phyloP scores from a whole-genome alignment of 1,140 invertebrate species.

The Papilio aristodemus region DNA sequence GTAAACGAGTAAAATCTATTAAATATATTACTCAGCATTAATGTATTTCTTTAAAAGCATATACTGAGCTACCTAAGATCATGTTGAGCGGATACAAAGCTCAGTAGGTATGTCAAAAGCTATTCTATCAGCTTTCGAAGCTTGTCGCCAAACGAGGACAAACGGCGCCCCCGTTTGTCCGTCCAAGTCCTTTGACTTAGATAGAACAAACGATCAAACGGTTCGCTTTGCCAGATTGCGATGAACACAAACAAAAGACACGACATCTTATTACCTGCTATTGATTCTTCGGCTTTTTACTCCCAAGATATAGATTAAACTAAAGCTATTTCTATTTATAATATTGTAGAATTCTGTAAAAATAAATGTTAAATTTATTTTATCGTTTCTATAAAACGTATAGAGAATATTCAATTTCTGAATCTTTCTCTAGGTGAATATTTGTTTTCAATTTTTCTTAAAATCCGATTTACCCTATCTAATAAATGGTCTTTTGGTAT shows the following conservation, averaged over 20 bases:
- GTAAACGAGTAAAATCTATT: too few species aligned
- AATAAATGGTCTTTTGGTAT: background rate
- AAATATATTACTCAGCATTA: too few species aligned
- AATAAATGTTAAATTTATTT: too few species aligned
- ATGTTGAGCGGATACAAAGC: background rate
- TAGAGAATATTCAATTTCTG: too few species aligned
- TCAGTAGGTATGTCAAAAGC: background rate
- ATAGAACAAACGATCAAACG: conserved; percentile 6
- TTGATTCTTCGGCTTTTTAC: background rate
- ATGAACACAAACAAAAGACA: background rate
- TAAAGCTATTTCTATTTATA: background rate
- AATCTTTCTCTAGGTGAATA: too few species aligned
- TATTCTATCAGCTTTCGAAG: background rate
- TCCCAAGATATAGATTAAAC: background rate
- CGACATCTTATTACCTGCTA: background rate
- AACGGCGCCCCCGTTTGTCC: too few species aligned
- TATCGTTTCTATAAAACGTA: too few species aligned
- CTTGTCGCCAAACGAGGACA: background rate
- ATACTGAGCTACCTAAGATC: background rate
- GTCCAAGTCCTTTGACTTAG: background rate
- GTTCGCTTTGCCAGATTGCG: background rate
- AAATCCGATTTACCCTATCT: too few species aligned
- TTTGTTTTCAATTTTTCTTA: too few species aligned
- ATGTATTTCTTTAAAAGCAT: too few species aligned
- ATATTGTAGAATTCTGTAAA: background rate